Percentiles rank a stretch among this genome's conserved stretches.
phyloP scores from a whole-genome alignment of 2,113 vertebrate genomes.

The Spermophilus dauricus region DNA sequence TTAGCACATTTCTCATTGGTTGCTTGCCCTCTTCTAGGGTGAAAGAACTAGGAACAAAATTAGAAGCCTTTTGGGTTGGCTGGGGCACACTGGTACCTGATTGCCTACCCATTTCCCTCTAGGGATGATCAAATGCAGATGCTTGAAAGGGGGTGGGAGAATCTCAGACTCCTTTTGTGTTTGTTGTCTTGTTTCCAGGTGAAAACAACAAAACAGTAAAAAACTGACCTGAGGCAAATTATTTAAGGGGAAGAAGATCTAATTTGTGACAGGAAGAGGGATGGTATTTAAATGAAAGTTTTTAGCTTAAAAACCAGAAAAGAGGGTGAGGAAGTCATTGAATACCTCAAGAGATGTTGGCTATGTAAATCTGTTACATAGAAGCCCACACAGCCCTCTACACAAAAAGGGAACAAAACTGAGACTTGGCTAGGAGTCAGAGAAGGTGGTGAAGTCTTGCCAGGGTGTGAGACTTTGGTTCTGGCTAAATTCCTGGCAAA shows the following conservation, averaged over 20 bases:
- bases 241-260: not conserved
- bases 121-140: not conserved
- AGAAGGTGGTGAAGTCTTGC: not conserved
- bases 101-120: not conserved
- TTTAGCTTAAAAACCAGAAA: slow-evolving; percentile 46
- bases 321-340: not conserved
- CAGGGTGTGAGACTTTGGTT: not conserved
- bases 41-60: slow-evolving; percentile 76
- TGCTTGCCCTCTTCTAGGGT: slow-evolving; percentile 67
- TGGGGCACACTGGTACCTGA: slow-evolving; percentile 38
- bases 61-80: slow-evolving; percentile 64
- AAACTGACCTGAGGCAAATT: not conserved
- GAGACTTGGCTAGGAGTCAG: not conserved
- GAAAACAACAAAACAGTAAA: slow-evolving; percentile 11
- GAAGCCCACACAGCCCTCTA: not conserved
- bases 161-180: not conserved
- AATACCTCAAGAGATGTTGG: not conserved
- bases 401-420: not conserved
- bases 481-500: slow-evolving; percentile 36
- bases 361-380: slow-evolving; percentile 18
- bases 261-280: not conserved
- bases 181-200: not conserved
- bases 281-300: slow-evolving; percentile 43
- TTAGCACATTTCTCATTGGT: slow-evolving; percentile 77
- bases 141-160: not conserved